A percentile compares a stretch with the other conserved stretches of the same genome.
Conservation (phyloP, 2,888 invertebrate species). For the Cephalotes varians region DNA sequence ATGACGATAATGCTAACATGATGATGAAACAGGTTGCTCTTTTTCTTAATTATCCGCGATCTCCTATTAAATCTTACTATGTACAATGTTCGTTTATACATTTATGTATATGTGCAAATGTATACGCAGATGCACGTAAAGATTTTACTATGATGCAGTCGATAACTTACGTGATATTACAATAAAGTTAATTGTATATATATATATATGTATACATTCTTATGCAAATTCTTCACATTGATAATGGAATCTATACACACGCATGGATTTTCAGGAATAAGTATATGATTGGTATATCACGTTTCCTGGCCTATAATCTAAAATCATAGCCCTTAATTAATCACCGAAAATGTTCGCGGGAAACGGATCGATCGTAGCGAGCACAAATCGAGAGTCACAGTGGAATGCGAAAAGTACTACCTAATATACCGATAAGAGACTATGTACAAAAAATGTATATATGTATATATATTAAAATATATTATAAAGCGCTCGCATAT, state of each 20-base stretch:
- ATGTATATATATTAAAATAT: constrained; percentile 35
- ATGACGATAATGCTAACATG: constrained; percentile 63
- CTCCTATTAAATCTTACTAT: constrained; percentile 71
- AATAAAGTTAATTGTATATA: constrained; percentile 39
- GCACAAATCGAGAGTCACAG: constrained; percentile 26
- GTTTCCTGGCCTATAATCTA: constrained; percentile 36
- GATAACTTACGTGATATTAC: constrained; percentile 33
- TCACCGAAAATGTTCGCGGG: constrained; percentile 60
- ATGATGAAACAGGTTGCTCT: too few relatives aligned
- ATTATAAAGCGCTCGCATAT: constrained; percentile 7
- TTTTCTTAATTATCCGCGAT: constrained; percentile 54
- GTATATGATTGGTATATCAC: constrained; percentile 45
- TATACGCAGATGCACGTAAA: constrained; percentile 61
- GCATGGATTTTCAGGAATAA: constrained; percentile 30
- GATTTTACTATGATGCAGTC: constrained; percentile 43
- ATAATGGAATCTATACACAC: constrained; percentile 52
- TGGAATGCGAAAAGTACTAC: neutral
- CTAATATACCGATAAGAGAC: neutral
- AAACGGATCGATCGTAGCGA: constrained; percentile 34
- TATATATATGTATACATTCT: constrained; percentile 31
- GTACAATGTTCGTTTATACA: constrained; percentile 76
- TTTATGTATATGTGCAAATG: constrained; percentile 69
- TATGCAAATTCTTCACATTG: constrained; percentile 51
- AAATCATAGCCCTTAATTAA: constrained; percentile 68
- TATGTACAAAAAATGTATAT: constrained; percentile 12